Base-by-base conservation (phyloP, 2,888 invertebrate species). In the Spodoptera picta region DNA sequence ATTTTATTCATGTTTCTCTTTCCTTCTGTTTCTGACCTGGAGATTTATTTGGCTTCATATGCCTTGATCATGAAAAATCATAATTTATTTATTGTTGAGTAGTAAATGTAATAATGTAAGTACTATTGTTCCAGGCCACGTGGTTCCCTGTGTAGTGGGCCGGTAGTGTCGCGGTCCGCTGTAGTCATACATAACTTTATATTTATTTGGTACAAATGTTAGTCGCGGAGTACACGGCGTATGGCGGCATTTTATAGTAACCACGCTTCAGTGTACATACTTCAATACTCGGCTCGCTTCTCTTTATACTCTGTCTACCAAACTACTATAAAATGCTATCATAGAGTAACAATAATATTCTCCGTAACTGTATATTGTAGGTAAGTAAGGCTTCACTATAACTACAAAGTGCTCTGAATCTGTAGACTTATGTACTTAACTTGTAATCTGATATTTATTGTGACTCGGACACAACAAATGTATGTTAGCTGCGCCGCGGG, bases 371-470 rank as follows among this genome's bases (percentile, higher is more conserved):
- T 76, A 73, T 75, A 75, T 65, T 64, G 51, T 64, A 69, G 41
- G 63, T 77, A 75, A 69, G 24, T 75, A 79, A 79, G 72, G 78
- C 80, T 79, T 79, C 76, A 63, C 55, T 76, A 75, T 73, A 61
- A 70, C 67, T 63, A 79, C 77, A 84, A 89, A 89, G 89, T 90
- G 90, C 91, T 91, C 90, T 88, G 87, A 85, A 86, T 65, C 75
- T 71, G 86, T 91, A 90, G 88, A 83, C 76, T 36, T 85, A 86
- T 90, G 92, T 93, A 93, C 93, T 93, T 93, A 93, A 91, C 75
- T 73, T 90, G 86, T 92, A 92, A 85, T 89, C 90, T 81, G 85
- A 71, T 79, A 66, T 68, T 82, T 85, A 87, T 82, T 82, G 67
- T 73, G 73, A 71, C 73, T 73, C 64, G 73, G 62, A 71, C 73